Evolutionary conservation across 2,888 invertebrate species (phyloP), one percentile per base, ranked within the genome.

Genomic region (Brenthis hecate): DNA sequence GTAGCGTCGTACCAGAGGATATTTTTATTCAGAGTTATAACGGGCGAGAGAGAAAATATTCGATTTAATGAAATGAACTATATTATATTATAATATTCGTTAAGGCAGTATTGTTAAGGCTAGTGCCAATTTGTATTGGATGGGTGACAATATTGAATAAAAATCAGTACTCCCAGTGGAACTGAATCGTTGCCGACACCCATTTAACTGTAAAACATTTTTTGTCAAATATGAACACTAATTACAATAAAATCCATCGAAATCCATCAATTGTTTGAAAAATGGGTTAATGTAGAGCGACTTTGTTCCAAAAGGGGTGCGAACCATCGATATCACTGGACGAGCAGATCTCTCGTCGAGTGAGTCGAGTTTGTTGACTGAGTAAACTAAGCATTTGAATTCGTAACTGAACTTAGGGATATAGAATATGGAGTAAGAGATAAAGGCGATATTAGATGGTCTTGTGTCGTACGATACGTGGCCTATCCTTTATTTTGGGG

Each of bases 401-500:
- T 60, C 19, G 6, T 56, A 56, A 32, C 36, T 43, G 36, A 43
- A 11, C 36, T 43, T 36, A 36, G 11, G 36, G 11, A 43, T 11
- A 43, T 68, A 74, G 67, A 65, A 75, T 78, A 79, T 79, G 77
- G 80, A 79, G 78, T 75, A 74, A 69, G 67, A 28, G 28, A 28
- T 28, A 4, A 28, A 64, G 73, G 75, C 69, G 77, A 75, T 79
- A 78, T 79, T 79, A 78, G 75, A 68, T 14, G 54, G 32, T 55
- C 51, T 48, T 47, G 19, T 65, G 47, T 36, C 14, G 56, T 13
- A 62, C 53, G 13, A 43, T 36, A 19, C 65, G 50, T 43, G 62
- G 65, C 65, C 65, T 65, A 57, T 51, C 36, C 23, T 56, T 60
- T 28, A 19, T 56, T 19, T 67, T 36, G 61, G 16, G 67, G 67